Evolutionary conservation across 2,113 vertebrate species (phyloP), one percentile per base, ranked within the genome.

Genomic region (Corapipo altera): DNA sequence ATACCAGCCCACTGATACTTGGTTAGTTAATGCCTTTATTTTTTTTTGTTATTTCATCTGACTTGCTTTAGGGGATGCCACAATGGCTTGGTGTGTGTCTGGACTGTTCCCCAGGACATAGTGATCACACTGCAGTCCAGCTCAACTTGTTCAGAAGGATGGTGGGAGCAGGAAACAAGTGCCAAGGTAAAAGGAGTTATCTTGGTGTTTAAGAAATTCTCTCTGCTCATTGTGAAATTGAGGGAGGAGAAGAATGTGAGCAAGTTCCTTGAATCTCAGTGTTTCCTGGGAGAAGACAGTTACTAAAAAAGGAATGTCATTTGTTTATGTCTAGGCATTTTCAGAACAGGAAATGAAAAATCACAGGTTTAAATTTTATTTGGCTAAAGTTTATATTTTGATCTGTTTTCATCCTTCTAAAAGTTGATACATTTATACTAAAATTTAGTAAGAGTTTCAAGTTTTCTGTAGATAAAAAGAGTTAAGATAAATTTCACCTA

Each of bases 61-160:
- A 30, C 30, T 79, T 89, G 16, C 94, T 97, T 69, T 95, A 99
- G 99, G 90, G 99, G 99, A 52, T 99, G 99, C 93, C 99, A 99
- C 97, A 99, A 97, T 84, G 99, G 99, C 39, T 98, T 99, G 84
- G 99, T 99, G 23, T 99, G 99, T 41, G 99, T 99, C 89, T 99
- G 99, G 99, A 98, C 98, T 8, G 96, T 99, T 92, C 99, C 99
- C 43, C 99, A 99, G 94, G 98, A 99, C 57, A 72, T 97, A 20
- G 88, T 92, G 12, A 76, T 92, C 58, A 97, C 98, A 30, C 58
- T 98, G 84, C 98, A 99, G 81, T 97, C 97, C 76, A 97, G 75
- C 69, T 95, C 97, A n/a, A 59, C 97, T 26, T 97, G 93, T 52
- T 97, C 98, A 24, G 99, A 99, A 90, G 98, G 97, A 75, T 99